Percentiles rank a stretch among this genome's conserved stretches.
These are phyloP conservation scores for Cyclargus thomasi DNA, from an alignment of 1,140 invertebrate species.

Conservation along the genomic window DNA sequence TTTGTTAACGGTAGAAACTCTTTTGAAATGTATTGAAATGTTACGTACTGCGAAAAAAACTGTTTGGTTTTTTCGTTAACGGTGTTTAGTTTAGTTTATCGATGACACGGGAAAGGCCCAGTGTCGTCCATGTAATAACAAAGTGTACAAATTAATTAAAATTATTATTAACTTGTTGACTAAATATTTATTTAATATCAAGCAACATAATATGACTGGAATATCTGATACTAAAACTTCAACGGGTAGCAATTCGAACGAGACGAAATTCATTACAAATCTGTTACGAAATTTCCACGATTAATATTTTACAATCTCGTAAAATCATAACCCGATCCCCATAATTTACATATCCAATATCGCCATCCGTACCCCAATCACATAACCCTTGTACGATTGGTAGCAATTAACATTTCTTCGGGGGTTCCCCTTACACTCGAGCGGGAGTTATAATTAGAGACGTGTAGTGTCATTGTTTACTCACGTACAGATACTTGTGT, in stretches of 20 bases:
- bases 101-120: too few species aligned
- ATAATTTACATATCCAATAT: not conserved
- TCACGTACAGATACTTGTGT: constrained; percentile 30
- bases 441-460: not conserved
- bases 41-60: too few species aligned
- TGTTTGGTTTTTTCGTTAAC: too few species aligned
- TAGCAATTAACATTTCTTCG: constrained; percentile 3
- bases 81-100: too few species aligned
- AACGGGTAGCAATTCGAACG: not conserved
- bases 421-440: not conserved
- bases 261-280: not conserved
- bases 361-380: not conserved
- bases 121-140: too few species aligned
- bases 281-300: not conserved
- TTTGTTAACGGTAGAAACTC: too few species aligned
- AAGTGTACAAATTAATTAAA: too few species aligned
- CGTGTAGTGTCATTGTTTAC: constrained; percentile 35
- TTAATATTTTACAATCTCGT: constrained; percentile 12
- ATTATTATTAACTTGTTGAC: too few species aligned
- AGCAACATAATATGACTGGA: too few species aligned
- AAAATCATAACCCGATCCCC: not conserved
- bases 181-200: too few species aligned
- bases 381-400: not conserved
- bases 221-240: too few species aligned
- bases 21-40: too few species aligned